Evolutionary conservation across 1,140 invertebrate genomes (phyloP).

Genomic region (Zaprionus ornatus): DNA sequence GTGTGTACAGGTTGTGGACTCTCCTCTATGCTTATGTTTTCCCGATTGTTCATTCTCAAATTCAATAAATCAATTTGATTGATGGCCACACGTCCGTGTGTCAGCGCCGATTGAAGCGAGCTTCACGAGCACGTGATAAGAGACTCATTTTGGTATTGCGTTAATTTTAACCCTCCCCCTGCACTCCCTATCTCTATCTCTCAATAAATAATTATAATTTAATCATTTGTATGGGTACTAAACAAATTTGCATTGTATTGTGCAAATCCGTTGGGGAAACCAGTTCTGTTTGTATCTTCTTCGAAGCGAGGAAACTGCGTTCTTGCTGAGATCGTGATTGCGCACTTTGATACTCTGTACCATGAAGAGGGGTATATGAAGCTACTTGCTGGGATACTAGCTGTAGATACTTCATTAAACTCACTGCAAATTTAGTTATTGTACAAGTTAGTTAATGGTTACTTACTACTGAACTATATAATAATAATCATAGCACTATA

Average conservation of each 20-base stretch:
- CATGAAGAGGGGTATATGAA: background rate
- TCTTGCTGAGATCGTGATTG: background rate
- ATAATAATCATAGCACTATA: background rate
- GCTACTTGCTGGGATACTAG: too few relatives aligned
- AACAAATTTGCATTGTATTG: constrained; percentile 27
- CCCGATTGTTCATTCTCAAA: constrained; percentile 51
- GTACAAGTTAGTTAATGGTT: too few relatives aligned
- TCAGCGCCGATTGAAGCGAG: background rate
- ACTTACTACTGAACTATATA: too few relatives aligned
- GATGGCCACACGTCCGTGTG: constrained; percentile 38
- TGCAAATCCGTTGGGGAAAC: constrained; percentile 17
- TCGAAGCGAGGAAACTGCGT: background rate
- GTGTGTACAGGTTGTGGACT: too few relatives aligned
- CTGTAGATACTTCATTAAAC: background rate
- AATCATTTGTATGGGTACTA: constrained; percentile 37
- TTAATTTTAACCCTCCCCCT: background rate
- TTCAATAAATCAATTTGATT: constrained; percentile 73
- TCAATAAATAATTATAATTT: constrained; percentile 33
- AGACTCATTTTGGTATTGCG: constrained; percentile 16
- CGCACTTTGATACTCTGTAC: background rate
- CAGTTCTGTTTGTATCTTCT: constrained; percentile 16
- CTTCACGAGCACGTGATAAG: constrained; percentile 65
- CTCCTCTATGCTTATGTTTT: constrained; percentile 21
- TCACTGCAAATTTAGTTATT: background rate
- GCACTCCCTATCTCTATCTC: background rate